These are phyloP conservation scores for Gambusia holbrooki DNA, from an alignment of 2,113 vertebrate species.

Conservation along the genomic window DNA sequence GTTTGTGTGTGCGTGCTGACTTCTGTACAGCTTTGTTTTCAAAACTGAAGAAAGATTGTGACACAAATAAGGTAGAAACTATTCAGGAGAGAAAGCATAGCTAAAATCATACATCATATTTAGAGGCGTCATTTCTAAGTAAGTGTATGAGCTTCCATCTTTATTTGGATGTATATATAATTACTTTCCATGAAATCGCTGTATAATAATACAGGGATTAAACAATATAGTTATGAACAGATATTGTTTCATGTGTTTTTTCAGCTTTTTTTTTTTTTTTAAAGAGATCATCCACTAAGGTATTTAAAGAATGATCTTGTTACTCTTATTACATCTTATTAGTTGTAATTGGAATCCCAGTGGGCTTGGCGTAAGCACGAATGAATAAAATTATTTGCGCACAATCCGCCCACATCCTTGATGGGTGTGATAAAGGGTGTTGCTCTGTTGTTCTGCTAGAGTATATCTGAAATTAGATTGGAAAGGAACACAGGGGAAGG, in stretches of 20 bases:
- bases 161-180: not conserved
- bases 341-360: slow-evolving; percentile 71
- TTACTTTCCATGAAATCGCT: slow-evolving; percentile 14
- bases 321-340: slow-evolving; percentile 73
- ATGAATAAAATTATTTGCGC: slow-evolving; percentile 73
- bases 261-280: slow-evolving; percentile 40
- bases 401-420: slow-evolving; percentile 75
- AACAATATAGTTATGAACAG: slow-evolving; percentile 28
- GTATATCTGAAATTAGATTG: slow-evolving; percentile 80
- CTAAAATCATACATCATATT: slow-evolving; percentile 3
- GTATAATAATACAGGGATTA: slow-evolving; percentile 19
- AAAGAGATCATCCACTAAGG: slow-evolving; percentile 43
- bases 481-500: slow-evolving; percentile 65
- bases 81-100: slow-evolving; percentile 2
- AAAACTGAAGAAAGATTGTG: not conserved
- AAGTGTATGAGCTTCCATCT: not conserved
- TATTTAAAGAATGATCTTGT: slow-evolving; percentile 69
- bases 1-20: not conserved
- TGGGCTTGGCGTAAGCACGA: slow-evolving; percentile 55
- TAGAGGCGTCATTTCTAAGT: not conserved
- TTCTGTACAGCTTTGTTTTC: not conserved
- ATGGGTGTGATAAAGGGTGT: slow-evolving; percentile 75
- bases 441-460: slow-evolving; percentile 69
- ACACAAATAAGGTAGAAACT: slow-evolving; percentile 7
- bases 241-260: slow-evolving; percentile 32